Base-by-base conservation (phyloP, 2,888 invertebrate species). In the Selenia dentaria region DNA sequence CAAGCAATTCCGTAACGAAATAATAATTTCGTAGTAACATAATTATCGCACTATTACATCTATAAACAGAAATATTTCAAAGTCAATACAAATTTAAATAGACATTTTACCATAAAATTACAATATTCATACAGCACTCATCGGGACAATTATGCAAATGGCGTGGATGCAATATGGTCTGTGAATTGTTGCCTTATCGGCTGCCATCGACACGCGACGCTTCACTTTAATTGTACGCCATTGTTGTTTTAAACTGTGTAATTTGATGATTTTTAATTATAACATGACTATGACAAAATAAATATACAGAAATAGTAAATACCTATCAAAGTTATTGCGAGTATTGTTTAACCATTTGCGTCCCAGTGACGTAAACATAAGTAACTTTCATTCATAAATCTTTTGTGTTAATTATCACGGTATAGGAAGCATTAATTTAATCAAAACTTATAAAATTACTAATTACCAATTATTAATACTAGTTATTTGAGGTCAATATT, bases 161-260 rank as follows among this genome's bases (percentile, higher is more conserved):
- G 74, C 70, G 75, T 74, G 82, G 72, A 74, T 76, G 86, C 89
- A 89, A 88, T 89, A 89, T 89, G 89, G 89, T 74, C 82, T 80
- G 81, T 80, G 79, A 83, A 84, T 77, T 80, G 81, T 66, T 63
- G 46, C 67, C 57, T 76, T 89, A 88, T 87, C 64, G 27, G 83
- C 62, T 36, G 31, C 47, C 62, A 86, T 88, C 88, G 74, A 79
- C 89, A 89, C 88, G 89, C 89, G 83, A 89, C 75, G 61, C 57
- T 72, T 71, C 68, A 45, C 45, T 62, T 52, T 70, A 73, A 73
- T 73, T 70, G 65, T 71, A 63, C 51, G 62, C 74, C 64, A 73
- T 81, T 77, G 76, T 77, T 76, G 68, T 71, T 78, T 72, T 75
- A 73, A 74, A 77, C 70, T 71, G 63, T 49, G 41, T 51, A 47